Conservation (phyloP, 2,888 invertebrate genomes). For the Acleris emargana region DNA sequence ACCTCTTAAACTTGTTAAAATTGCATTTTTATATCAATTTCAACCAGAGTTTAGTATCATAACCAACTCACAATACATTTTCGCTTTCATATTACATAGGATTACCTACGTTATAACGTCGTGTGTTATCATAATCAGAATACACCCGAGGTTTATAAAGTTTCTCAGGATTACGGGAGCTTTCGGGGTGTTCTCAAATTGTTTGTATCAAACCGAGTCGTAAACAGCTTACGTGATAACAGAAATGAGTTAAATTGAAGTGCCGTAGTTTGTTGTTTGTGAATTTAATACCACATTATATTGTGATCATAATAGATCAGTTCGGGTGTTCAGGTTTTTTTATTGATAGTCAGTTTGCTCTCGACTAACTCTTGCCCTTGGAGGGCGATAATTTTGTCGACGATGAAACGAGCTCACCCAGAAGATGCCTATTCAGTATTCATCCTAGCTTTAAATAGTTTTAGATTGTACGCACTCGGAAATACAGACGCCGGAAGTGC, state of each 20-base stretch:
- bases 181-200: conserved; percentile 22
- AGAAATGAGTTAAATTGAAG: conserved; percentile 25
- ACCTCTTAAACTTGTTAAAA: too few species aligned
- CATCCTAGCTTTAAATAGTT: too few species aligned
- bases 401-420: too few species aligned
- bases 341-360: too few species aligned
- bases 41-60: background rate
- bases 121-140: conserved; percentile 15
- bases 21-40: background rate
- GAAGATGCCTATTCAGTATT: too few species aligned
- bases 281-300: background rate
- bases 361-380: too few species aligned
- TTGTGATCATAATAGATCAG: too few species aligned
- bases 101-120: background rate
- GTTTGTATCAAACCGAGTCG: conserved; percentile 12
- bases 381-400: too few species aligned
- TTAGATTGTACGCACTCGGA: too few species aligned
- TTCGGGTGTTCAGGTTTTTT: too few species aligned
- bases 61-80: background rate
- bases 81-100: background rate
- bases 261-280: conserved; percentile 4
- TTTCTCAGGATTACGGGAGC: conserved; percentile 17
- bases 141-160: conserved; percentile 15
- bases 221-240: conserved; percentile 23
- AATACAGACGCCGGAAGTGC: too few species aligned